Conservation (phyloP, 1,140 invertebrate species). For the Ceratina japonica region DNA sequence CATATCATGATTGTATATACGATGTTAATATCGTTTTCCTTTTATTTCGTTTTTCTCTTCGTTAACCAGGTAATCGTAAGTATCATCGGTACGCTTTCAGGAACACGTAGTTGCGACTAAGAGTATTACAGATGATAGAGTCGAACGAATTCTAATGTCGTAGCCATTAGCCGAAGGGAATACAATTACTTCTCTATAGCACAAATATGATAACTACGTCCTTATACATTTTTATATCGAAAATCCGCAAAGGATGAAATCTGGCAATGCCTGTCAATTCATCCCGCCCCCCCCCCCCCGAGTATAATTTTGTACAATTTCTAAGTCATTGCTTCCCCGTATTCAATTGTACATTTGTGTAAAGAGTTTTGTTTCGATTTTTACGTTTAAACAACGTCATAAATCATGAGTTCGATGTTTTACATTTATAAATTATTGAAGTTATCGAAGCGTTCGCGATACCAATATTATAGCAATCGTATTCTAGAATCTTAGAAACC, state of each 20-base stretch:
- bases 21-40: slow-evolving; percentile 42
- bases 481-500: too few species aligned
- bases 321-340: background rate
- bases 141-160: slow-evolving; percentile 4
- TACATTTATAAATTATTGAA: too few species aligned
- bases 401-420: background rate
- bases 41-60: slow-evolving; percentile 15
- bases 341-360: background rate
- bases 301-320: slow-evolving; percentile 14
- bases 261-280: background rate
- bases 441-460: too few species aligned
- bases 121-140: slow-evolving; percentile 5
- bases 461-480: too few species aligned
- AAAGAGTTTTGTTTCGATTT: slow-evolving; percentile 3
- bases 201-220: slow-evolving; percentile 18
- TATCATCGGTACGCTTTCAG: background rate
- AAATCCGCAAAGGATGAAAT: slow-evolving; percentile 4
- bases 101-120: background rate
- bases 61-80: slow-evolving; percentile 2
- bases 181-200: slow-evolving; percentile 18
- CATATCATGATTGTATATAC: slow-evolving; percentile 62
- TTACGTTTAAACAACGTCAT: background rate
- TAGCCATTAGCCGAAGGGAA: slow-evolving; percentile 3
- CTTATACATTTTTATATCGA: slow-evolving; percentile 22
- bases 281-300: too few species aligned